Evolutionary conservation across 1,140 invertebrate species (phyloP), one percentile per base, ranked within the genome.

Genomic region (Brachionus sp.): DNA sequence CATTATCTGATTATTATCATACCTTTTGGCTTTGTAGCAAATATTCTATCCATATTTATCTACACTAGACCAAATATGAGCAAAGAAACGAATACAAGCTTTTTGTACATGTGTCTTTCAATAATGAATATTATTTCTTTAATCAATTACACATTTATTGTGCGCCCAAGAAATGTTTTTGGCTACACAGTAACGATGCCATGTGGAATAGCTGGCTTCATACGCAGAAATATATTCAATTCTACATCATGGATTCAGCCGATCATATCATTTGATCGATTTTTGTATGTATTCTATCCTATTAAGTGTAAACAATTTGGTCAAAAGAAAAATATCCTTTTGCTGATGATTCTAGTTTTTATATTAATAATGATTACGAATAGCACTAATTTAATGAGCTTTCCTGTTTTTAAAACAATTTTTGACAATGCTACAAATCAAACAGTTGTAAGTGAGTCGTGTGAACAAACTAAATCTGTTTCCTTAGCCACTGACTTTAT

Each of bases 61-160:
- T 75, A 46, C 13, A 25, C 44, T 5, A 33, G 70, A 23, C 70
- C 70, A 5, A 75, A 25, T 12, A 44, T 75, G n/a, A 75, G 44
- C 25, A 44, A 46, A 33, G 44, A 75, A 33, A 46, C 70, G 2
- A 75, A 75, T n/a, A 75, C 70, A 23, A 44, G 70, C 10, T 75
- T 75, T 29, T 75, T 75, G 39, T 75, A 75, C 39, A 35, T 75
- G 39, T 75, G 70, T 25, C 44, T 75, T 29, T 75, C 70, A 19
- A 75, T 75, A 25, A 75, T 75, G 70, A 75, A 75, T 75, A 50
- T 75, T 3, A 75, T 75, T 23, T 75, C 70, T 0, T 25, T 75
- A 5, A 16, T 75, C 23, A 75, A 75, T 75, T 75, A 75, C 10
- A 44, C 70, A 25, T 75, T 75, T 39, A 33, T 75, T 12, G 70